phyloP scores from a whole-genome alignment of 2,113 vertebrate genomes.

The Phylloscopus trochilus region DNA sequence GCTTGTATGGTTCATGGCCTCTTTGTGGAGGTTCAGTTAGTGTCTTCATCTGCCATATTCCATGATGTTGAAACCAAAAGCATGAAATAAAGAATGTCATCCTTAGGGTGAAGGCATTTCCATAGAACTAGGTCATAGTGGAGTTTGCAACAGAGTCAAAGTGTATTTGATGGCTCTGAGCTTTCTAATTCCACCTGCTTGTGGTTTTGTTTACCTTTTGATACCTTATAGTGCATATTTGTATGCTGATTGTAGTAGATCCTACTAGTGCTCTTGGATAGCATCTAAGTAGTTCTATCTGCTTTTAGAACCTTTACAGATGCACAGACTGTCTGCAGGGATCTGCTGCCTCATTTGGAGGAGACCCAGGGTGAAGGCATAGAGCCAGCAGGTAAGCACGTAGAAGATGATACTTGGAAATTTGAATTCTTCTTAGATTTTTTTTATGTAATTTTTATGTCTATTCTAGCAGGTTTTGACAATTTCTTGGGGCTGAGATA shows the following conservation, averaged over 20 bases:
- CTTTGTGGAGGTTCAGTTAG: background rate
- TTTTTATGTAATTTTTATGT: background rate
- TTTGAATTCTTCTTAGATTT: background rate
- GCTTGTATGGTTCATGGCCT: background rate
- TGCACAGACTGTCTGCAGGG: background rate
- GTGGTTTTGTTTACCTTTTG: background rate
- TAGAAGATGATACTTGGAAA: background rate
- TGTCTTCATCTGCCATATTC: background rate
- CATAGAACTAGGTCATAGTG: background rate
- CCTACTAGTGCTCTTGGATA: background rate
- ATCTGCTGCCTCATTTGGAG: background rate
- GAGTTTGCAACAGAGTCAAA: background rate
- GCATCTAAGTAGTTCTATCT: background rate
- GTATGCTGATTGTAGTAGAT: background rate
- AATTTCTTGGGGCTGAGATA: background rate
- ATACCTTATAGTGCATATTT: background rate
- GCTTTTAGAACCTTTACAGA: conserved; percentile 7
- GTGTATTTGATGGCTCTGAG: background rate
- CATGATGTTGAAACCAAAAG: background rate
- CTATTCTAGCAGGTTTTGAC: background rate
- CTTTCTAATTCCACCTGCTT: background rate
- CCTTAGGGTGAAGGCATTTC: background rate
- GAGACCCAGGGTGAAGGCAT: background rate
- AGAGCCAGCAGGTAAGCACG: background rate
- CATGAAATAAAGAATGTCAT: background rate